Base-by-base conservation (phyloP, 1,140 invertebrate species). In the Bombus confusus region DNA sequence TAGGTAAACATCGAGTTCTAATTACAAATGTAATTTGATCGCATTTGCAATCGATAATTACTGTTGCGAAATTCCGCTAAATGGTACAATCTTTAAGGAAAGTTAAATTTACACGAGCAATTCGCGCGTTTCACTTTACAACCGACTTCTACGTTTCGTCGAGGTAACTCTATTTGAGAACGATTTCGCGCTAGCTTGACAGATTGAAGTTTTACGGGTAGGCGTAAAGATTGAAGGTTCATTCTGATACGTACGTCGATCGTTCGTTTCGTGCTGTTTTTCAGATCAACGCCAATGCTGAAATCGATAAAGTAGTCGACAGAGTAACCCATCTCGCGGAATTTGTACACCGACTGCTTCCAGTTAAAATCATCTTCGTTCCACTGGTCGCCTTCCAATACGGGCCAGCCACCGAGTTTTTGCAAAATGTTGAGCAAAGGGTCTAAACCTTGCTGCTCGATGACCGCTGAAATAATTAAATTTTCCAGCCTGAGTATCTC, bases 241-340 rank as follows among this genome's bases (percentile, higher is more conserved):
- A 12, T 9, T 8, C 28, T 3, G 18, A 28, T 80, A 96, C 97
- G 96, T 96, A 98, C 98, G 95, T 98, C 98, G 90, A 99, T 98
- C 52, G 98, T 96, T 76, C 98, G 96, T 85, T 96, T 96, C 0
- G 97, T 98, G 41, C 97, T 98, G 93, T 99, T 99, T 93, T 98
- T 98, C n/a, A 98, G 96, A 95, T 99, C 98, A 13, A 98, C 97
- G 8, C 97, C 97, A 79, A 99, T 97, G 59, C 98, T 98, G 89
- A 99, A 98, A 91, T 99, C 98, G n/a, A 99, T 96, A 92, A 99
- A 97, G 92, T 99, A 98, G 93, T 99, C 98, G 66, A 98, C 97
- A 12, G 97, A 98, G 93, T 98, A 98, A 8, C 98, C 98, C 10
- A 96, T 94, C 74, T 95, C 95, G 34, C 97, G 96, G 95, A 98